Evolutionary conservation across 2,797 vertebrate species (phyloP).

Genomic region (Carapus acus): DNA sequence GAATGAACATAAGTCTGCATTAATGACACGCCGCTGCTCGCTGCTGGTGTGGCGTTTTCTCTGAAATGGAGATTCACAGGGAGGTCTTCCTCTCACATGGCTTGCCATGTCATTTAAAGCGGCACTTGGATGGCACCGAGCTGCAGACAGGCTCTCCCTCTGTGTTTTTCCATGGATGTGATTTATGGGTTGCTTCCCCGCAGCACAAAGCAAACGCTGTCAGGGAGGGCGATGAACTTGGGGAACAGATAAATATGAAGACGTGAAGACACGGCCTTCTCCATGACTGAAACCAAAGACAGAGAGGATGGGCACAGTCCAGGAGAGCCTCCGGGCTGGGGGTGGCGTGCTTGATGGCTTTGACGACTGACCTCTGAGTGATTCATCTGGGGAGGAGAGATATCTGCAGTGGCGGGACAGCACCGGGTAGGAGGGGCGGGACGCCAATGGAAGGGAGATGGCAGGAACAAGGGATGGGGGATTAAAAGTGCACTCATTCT

Average conservation of each 20-base stretch:
- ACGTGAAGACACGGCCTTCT: slow-evolving; percentile 49
- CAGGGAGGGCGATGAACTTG: slow-evolving; percentile 15
- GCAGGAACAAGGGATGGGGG: slow-evolving; percentile 61
- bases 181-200: slow-evolving; percentile 54
- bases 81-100: neutral
- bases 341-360: slow-evolving; percentile 35
- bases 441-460: slow-evolving; percentile 42
- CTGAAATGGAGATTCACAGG: neutral
- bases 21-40: slow-evolving; percentile 9
- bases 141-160: slow-evolving; percentile 38
- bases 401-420: slow-evolving; percentile 37
- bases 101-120: slow-evolving; percentile 10
- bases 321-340: slow-evolving; percentile 9
- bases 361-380: slow-evolving; percentile 35
- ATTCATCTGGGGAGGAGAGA: slow-evolving; percentile 34
- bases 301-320: slow-evolving; percentile 6
- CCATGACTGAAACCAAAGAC: slow-evolving; percentile 34
- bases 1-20: slow-evolving; percentile 19
- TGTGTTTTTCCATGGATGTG: slow-evolving; percentile 31
- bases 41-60: neutral
- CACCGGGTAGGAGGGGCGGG: slow-evolving; percentile 13
- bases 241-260: slow-evolving; percentile 43
- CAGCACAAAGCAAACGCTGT: slow-evolving; percentile 35
- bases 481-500: slow-evolving; percentile 78
- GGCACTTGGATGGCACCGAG: slow-evolving; percentile 36